These are phyloP conservation scores for Ips nitidus DNA, from an alignment of 1,140 invertebrate genomes.

Conservation along the genomic window DNA sequence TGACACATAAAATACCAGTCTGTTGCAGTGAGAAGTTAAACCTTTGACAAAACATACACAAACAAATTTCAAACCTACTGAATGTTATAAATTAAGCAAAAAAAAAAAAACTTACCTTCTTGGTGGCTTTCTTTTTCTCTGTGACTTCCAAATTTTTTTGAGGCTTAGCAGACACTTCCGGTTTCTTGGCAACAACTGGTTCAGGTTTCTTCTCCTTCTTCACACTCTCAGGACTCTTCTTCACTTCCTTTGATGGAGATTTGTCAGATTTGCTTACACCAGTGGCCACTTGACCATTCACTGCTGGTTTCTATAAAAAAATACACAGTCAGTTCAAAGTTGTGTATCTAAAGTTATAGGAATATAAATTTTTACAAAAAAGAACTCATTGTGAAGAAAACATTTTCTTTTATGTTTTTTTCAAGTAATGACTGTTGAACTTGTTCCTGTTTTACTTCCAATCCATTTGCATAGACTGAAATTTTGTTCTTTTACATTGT, in stretches of 20 bases:
- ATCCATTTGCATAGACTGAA: no score
- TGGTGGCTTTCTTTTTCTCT: constrained; percentile 60
- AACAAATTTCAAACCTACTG: neutral
- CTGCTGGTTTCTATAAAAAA: constrained; percentile 52
- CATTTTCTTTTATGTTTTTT: neutral
- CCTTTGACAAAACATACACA: neutral
- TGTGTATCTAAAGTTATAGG: neutral
- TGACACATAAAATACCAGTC: no score
- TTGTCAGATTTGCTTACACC: constrained; percentile 48
- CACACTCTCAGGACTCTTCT: constrained; percentile 54
- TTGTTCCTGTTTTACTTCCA: no score
- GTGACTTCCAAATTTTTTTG: constrained; percentile 53
- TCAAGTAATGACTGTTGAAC: no score
- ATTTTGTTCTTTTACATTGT: no score
- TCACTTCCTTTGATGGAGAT: constrained; percentile 58
- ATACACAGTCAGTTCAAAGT: neutral
- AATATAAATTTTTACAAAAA: neutral
- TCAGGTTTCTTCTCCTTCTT: constrained; percentile 50
- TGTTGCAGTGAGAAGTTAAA: neutral
- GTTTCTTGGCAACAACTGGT: constrained; percentile 46
- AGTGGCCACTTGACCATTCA: constrained; percentile 54
- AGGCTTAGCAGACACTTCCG: constrained; percentile 44
- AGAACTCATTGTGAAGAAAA: neutral
- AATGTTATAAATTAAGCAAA: neutral
- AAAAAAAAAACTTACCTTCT: constrained; percentile 38